phyloP scores from a whole-genome alignment of 2,888 invertebrate genomes.

The Drosophila differens region DNA sequence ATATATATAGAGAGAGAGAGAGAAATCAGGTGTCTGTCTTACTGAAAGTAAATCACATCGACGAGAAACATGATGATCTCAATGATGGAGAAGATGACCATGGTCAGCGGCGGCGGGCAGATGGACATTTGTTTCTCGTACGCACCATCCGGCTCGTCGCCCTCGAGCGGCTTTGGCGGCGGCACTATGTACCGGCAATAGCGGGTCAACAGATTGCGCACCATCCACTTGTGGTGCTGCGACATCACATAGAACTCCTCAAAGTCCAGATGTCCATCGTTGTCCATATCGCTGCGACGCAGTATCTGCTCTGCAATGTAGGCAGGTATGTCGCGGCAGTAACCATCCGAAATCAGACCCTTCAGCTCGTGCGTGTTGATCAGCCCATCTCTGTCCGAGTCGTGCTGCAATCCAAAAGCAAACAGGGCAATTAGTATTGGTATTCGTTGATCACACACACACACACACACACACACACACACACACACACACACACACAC shows the following conservation, averaged over 20 bases:
- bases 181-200: conserved; percentile 84
- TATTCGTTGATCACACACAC: not conserved
- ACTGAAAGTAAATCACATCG: conserved; percentile 85
- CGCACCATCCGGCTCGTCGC: conserved; percentile 88
- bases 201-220: conserved; percentile 79
- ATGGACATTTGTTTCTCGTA: conserved; percentile 97
- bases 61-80: conserved; percentile 91
- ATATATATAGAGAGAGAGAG: not conserved
- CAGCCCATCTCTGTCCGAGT: conserved; percentile 89
- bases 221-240: conserved; percentile 86
- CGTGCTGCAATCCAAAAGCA: conserved; percentile 87
- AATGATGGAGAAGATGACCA: conserved; percentile 94
- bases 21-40: conserved; percentile 44
- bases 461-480: not conserved
- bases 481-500: accelerated
- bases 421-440: not conserved
- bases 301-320: conserved; percentile 89
- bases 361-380: conserved; percentile 89
- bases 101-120: conserved; percentile 95
- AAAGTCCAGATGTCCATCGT: conserved; percentile 88
- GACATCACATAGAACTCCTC: conserved; percentile 90
- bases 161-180: conserved; percentile 82
- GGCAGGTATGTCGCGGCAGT: conserved; percentile 88
- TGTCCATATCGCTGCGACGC: conserved; percentile 88
- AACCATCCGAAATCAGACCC: conserved; percentile 79